Conservation (phyloP, 2,113 vertebrate species). For the Heptranchias perlo region DNA sequence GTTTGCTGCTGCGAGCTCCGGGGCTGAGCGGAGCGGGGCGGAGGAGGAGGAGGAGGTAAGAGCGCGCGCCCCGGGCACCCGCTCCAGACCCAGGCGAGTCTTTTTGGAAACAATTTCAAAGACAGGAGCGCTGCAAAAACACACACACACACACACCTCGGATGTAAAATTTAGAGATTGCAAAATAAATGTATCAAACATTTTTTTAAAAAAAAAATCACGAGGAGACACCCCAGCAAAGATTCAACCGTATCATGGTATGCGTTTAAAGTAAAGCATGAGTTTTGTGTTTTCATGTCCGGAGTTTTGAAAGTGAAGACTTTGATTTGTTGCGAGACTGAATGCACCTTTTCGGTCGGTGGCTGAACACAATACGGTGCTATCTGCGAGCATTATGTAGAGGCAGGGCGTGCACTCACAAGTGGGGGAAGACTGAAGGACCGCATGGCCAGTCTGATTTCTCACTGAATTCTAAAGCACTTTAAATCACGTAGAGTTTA, state of each 20-base stretch:
- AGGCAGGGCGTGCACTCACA: neutral
- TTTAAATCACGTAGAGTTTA: neutral
- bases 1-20: neutral
- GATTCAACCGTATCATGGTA: no score
- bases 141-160: no score
- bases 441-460: neutral
- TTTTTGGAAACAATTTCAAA: no score
- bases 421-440: no score
- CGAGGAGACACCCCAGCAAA: no score
- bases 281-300: neutral
- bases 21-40: neutral
- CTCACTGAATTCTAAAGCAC: neutral
- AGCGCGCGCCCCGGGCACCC: no score
- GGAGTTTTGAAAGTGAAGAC: neutral
- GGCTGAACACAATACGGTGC: neutral
- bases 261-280: neutral
- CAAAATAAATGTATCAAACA: neutral
- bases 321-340: neutral
- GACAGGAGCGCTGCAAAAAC: no score
- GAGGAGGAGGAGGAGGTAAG: no score
- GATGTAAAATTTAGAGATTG: neutral
- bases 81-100: no score
- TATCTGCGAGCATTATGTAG: neutral
- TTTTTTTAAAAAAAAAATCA: no score
- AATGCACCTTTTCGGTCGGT: neutral